Evolutionary conservation across 2,797 vertebrate genomes (phyloP), one percentile per base, ranked within the genome.

Genomic region (Poeciliopsis presidionis): DNA sequence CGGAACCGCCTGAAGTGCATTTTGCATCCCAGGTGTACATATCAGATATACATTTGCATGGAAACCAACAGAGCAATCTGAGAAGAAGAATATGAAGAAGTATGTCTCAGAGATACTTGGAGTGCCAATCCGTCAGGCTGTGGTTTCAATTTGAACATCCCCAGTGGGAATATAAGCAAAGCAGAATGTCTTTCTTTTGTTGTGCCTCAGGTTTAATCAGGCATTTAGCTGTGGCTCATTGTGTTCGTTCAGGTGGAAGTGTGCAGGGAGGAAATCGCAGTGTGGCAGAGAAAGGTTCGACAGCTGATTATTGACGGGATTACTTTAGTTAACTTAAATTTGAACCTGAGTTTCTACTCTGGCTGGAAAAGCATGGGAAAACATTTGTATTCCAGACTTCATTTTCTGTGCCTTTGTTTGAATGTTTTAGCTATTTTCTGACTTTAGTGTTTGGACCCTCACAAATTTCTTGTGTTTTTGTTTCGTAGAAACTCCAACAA

Each of bases 191-290:
- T 47, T 80, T 79, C 72, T 78, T 76, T 51, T 72, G 78, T 76
- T 72, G 75, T 57, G 45, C 83, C 76, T 73, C 59, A 53, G 53
- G 53, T 87, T 78, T 88, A 85, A 84, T 89, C 83, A 77, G 55
- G 25, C 72, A 25, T 82, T 25, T 81, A 25, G 45, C 75, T 76
- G 63, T 74, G 81, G 77, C 80, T 84, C 36, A 78, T 55, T 75
- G 67, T 87, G 74, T 80, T 59, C n/a, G 12, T 71, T 86, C 71
- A 80, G 82, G 53, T 84, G 79, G 72, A 61, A 78, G 63, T 45
- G 41, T 81, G 73, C 55, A 71, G 71, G 72, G 75, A 73, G 57
- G 13, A n/a, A 77, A 73, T 75, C 46, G 59, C 63, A 46, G 14
- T 30, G 43, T 61, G 41, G 25, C 72, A 78, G 69, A 7, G 47